A percentile compares a stretch with the other conserved stretches of the same genome.
phyloP scores from a whole-genome alignment of 2,888 invertebrate genomes.

The Caenorhabditis imperialis region DNA sequence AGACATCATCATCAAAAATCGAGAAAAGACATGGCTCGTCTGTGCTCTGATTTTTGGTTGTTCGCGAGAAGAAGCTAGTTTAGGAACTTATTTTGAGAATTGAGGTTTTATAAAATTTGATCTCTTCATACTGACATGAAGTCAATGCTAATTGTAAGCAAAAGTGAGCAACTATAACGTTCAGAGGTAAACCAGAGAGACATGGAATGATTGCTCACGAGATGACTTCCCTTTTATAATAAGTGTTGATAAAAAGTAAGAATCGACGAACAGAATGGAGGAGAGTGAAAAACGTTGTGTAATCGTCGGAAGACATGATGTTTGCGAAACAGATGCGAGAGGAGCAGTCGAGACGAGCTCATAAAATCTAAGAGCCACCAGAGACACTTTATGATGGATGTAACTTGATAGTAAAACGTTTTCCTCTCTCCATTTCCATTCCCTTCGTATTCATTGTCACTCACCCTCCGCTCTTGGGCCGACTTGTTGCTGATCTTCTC shows the following conservation, averaged over 20 bases:
- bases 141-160: too few species aligned
- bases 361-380: conserved; percentile 39
- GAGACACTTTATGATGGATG: conserved; percentile 12
- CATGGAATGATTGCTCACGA: not conserved
- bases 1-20: conserved; percentile 33
- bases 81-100: not conserved
- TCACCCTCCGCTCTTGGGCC: conserved; percentile 38
- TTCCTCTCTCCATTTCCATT: too few species aligned
- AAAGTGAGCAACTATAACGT: too few species aligned
- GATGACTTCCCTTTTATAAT: not conserved
- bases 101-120: too few species aligned
- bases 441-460: not conserved
- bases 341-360: conserved; percentile 27
- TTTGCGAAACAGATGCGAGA: conserved; percentile 14
- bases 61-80: too few species aligned
- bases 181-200: too few species aligned
- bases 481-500: conserved; percentile 56
- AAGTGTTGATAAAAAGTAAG: not conserved
- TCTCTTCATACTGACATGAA: too few species aligned
- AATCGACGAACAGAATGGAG: too few species aligned
- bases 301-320: conserved; percentile 12
- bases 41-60: conserved; percentile 3
- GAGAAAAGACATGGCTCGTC: not conserved
- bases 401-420: conserved; percentile 38
- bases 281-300: conserved; percentile 14